Evolutionary conservation across 2,113 vertebrate genomes (phyloP).

Genomic region (Tricholaema leucomelas): DNA sequence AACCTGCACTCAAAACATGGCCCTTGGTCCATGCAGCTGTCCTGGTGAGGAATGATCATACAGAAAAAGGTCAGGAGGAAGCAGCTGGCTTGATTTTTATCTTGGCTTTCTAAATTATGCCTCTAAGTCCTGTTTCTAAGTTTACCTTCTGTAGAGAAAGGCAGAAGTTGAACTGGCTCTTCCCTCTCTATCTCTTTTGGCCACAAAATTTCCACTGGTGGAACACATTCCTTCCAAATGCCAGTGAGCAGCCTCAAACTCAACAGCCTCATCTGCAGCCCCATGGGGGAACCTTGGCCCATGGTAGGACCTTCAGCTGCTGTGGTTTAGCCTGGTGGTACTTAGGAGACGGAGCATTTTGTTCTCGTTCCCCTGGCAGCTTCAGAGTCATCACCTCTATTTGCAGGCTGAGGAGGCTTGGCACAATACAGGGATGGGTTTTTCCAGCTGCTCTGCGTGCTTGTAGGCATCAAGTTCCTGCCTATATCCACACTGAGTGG

Average conservation of each 20-base stretch:
- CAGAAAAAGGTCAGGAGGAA: not conserved
- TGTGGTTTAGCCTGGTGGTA: not conserved
- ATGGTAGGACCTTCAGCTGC: not conserved
- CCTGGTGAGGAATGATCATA: not conserved
- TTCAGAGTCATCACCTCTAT: not conserved
- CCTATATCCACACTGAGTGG: too few relatives aligned
- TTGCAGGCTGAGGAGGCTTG: not conserved
- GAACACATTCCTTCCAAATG: slow-evolving; percentile 30
- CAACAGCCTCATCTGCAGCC: not conserved
- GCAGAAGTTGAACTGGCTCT: not conserved
- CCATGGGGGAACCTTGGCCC: rapidly evolving
- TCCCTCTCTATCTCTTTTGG: not conserved
- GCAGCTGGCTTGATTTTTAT: slow-evolving; percentile 31
- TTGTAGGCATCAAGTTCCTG: not conserved
- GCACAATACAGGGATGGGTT: not conserved
- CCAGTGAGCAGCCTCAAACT: not conserved
- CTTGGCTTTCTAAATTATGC: slow-evolving; percentile 21
- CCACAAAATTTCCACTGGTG: slow-evolving; percentile 30
- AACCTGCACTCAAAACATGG: not conserved
- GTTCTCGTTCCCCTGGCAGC: not conserved
- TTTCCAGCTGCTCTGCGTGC: slow-evolving; percentile 8
- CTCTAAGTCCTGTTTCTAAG: slow-evolving; percentile 2
- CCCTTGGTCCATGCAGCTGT: not conserved
- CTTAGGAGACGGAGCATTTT: not conserved
- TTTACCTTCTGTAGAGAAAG: not conserved